Percentiles rank a stretch among this genome's conserved stretches.
Conservation (phyloP, 2,797 vertebrate species). For the Bucorvus abyssinicus region DNA sequence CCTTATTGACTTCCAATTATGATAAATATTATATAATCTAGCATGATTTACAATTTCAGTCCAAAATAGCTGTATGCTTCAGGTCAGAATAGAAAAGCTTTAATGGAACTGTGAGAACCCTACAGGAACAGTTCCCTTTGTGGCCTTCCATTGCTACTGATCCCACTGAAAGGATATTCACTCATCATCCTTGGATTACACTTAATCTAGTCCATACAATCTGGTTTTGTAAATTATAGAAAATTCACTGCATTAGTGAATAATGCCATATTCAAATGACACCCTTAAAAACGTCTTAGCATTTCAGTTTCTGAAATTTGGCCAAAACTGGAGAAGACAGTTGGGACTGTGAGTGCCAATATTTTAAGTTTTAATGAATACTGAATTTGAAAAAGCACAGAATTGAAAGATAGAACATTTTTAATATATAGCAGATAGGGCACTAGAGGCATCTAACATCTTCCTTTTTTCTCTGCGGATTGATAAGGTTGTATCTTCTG, state of each 20-base stretch:
- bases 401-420: not conserved
- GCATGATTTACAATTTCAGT: not conserved
- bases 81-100: not conserved
- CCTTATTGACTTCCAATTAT: not conserved
- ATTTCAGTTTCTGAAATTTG: not conserved
- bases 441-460: not conserved
- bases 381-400: not conserved
- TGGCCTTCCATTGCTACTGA: not conserved
- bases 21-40: not conserved
- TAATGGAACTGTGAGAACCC: not conserved
- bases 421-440: not conserved
- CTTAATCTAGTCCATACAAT: not conserved
- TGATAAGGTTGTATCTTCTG: not conserved
- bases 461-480: not conserved
- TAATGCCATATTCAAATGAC: not conserved
- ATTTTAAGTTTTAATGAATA: not conserved
- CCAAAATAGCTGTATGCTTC: not conserved
- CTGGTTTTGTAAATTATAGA: not conserved
- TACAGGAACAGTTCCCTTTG: not conserved
- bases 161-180: not conserved
- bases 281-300: not conserved
- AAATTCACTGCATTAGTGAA: not conserved
- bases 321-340: not conserved
- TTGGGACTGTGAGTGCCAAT: not conserved
- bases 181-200: fast-evolving